Percentiles rank a stretch among this genome's conserved stretches.
phyloP scores from a whole-genome alignment of 1,140 invertebrate species.

The Geopemphigus sp. region DNA sequence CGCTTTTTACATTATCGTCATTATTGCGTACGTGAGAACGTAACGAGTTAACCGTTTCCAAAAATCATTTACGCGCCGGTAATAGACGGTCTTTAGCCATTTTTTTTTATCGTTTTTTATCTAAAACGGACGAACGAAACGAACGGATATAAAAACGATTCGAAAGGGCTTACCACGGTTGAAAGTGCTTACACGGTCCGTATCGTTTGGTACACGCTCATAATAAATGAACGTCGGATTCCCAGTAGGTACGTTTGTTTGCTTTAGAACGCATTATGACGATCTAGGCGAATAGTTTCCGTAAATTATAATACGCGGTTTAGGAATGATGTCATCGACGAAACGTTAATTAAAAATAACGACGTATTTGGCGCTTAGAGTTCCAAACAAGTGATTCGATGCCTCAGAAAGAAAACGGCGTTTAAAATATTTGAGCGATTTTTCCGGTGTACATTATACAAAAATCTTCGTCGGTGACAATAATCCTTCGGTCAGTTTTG shows the following conservation, averaged over 20 bases:
- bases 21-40: not conserved
- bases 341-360: conserved; percentile 2
- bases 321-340: not conserved
- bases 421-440: too few relatives aligned
- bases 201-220: conserved; percentile 6
- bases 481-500: too few relatives aligned
- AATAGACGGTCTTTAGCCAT: not conserved
- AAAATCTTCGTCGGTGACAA: too few relatives aligned
- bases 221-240: conserved; percentile 27
- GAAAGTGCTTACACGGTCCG: not conserved
- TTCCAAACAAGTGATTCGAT: not conserved
- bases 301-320: conserved; percentile 7
- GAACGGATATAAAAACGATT: conserved; percentile 15
- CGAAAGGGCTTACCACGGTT: not conserved
- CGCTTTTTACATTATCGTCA: not conserved
- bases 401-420: too few relatives aligned
- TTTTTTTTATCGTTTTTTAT: not conserved
- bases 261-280: conserved; percentile 21
- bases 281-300: conserved; percentile 20
- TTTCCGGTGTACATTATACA: too few relatives aligned
- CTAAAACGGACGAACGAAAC: not conserved
- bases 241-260: conserved; percentile 25
- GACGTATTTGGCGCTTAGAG: not conserved
- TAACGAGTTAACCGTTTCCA: not conserved
- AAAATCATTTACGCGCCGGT: not conserved